phyloP scores from a whole-genome alignment of 2,797 vertebrate genomes.

The Spinus olivaceus region DNA sequence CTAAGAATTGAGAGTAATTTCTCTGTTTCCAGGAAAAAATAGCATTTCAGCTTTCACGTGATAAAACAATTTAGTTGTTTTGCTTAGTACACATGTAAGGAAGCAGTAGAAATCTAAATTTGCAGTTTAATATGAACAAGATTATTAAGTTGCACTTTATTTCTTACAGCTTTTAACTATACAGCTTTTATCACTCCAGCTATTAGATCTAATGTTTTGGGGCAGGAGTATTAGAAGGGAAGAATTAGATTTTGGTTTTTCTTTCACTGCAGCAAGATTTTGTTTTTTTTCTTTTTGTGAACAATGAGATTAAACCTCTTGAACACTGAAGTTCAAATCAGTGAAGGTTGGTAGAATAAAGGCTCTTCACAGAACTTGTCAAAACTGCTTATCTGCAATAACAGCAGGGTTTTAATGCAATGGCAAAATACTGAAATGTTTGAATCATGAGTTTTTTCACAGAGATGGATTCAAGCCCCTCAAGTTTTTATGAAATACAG shows the following conservation, averaged over 20 bases:
- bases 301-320: neutral
- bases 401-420: neutral
- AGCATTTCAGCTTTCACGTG: neutral
- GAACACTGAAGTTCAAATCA: neutral
- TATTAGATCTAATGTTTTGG: neutral
- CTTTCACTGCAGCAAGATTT: neutral
- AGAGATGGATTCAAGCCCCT: neutral
- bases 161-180: neutral
- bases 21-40: neutral
- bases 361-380: neutral
- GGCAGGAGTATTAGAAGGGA: neutral
- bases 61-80: neutral
- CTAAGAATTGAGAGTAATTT: neutral
- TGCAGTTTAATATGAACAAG: neutral
- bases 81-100: neutral
- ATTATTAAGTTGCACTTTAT: neutral
- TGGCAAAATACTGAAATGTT: neutral
- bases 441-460: neutral
- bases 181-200: neutral
- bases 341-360: neutral
- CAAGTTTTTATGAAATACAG: neutral
- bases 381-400: neutral
- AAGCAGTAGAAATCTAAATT: neutral
- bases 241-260: neutral
- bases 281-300: accelerated